Conservation (phyloP, 2,888 invertebrate species). For the Balanococcus diminutus region DNA sequence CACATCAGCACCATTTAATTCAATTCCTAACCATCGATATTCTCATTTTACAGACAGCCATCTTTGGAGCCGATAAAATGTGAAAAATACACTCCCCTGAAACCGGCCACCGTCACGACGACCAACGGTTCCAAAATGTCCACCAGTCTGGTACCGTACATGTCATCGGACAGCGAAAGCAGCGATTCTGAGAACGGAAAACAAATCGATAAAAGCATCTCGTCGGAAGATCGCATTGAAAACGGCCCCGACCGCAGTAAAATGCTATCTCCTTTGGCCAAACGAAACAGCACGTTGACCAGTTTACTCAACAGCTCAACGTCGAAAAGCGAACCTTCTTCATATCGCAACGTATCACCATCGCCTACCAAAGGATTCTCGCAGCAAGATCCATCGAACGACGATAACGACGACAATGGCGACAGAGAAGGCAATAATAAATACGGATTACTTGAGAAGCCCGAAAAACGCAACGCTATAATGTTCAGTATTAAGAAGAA, state of each 20-base stretch:
- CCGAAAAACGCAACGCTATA: conserved; percentile 33
- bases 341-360: background rate
- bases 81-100: background rate
- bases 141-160: conserved; percentile 56
- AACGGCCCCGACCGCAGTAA: background rate
- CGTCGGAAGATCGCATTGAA: background rate
- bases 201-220: conserved; percentile 28
- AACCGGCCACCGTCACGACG: conserved; percentile 29
- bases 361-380: background rate
- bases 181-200: conserved; percentile 48
- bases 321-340: conserved; percentile 15
- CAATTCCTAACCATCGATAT: background rate
- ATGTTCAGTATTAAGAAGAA: conserved; percentile 36
- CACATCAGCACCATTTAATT: background rate
- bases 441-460: background rate
- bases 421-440: background rate
- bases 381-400: background rate
- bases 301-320: conserved; percentile 42
- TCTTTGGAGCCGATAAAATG: conserved; percentile 25
- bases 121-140: conserved; percentile 49
- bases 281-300: conserved; percentile 48
- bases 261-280: conserved; percentile 41
- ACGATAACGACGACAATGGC: background rate
- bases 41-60: background rate
- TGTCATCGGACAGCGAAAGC: conserved; percentile 55